Evolutionary conservation across 2,113 vertebrate species (phyloP).

Genomic region (Macroglossus sobrinus): DNA sequence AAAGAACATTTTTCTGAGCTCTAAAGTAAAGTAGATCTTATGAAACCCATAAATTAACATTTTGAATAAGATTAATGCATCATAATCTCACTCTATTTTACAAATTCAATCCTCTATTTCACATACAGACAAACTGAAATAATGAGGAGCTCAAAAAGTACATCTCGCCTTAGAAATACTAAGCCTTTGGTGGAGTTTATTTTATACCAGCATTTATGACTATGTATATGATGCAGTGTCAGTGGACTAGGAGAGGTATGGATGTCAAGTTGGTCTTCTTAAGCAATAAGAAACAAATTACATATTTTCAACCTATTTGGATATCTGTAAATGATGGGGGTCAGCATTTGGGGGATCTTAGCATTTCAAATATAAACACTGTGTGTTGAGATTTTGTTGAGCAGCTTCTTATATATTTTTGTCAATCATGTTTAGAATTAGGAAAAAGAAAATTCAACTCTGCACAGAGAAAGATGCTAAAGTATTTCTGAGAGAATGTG

Average conservation of each 20-base stretch:
- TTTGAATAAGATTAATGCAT: slow-evolving; percentile 60
- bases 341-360: slow-evolving; percentile 16
- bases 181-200: background rate
- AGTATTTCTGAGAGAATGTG: background rate
- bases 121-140: slow-evolving; percentile 27
- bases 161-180: background rate
- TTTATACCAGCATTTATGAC: background rate
- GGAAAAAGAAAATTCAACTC: background rate
- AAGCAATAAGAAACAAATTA: slow-evolving; percentile 14
- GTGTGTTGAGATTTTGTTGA: slow-evolving; percentile 3
- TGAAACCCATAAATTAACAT: slow-evolving; percentile 56
- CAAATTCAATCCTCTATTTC: slow-evolving; percentile 2
- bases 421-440: background rate
- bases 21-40: slow-evolving; percentile 45
- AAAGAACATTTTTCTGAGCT: slow-evolving; percentile 47
- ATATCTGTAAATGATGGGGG: background rate
- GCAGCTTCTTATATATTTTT: background rate
- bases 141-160: background rate
- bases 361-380: slow-evolving; percentile 36
- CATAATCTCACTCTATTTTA: background rate
- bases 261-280: background rate
- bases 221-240: too few relatives aligned
- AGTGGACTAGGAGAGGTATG: background rate
- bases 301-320: slow-evolving; percentile 18
- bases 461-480: background rate